Percentiles rank a stretch among this genome's conserved stretches.
phyloP scores from a whole-genome alignment of 92 coral and sea anemone genomes.

The Nematostella vectensis region DNA sequence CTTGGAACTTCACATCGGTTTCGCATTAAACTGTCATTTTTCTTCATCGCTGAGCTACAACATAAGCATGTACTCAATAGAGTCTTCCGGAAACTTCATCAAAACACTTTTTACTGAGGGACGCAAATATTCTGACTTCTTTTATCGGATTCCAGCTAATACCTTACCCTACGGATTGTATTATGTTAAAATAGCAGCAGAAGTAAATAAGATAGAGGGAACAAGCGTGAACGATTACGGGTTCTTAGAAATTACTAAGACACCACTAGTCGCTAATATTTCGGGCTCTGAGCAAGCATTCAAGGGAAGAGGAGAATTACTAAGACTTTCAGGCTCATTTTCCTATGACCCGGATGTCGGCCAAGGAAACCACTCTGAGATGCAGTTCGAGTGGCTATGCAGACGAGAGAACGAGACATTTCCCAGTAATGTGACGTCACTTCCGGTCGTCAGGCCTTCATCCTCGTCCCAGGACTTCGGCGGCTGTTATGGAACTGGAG shows the following conservation, averaged over 20 bases:
- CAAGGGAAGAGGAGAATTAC: constrained; percentile 33
- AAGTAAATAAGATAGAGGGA: constrained; percentile 22
- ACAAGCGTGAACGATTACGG: constrained; percentile 34
- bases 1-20: constrained; percentile 6
- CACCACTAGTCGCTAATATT: constrained; percentile 45
- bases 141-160: constrained; percentile 26
- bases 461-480: constrained; percentile 16
- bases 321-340: constrained; percentile 42
- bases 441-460: constrained; percentile 41
- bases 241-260: constrained; percentile 42
- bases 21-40: constrained; percentile 19
- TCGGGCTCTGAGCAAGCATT: constrained; percentile 26
- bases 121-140: not conserved
- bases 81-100: constrained; percentile 18
- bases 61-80: constrained; percentile 24
- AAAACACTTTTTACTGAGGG: constrained; percentile 3
- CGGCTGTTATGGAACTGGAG: constrained; percentile 75
- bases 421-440: constrained; percentile 33
- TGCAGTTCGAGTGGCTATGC: constrained; percentile 79
- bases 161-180: constrained; percentile 40
- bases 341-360: constrained; percentile 72
- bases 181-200: constrained; percentile 39
- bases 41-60: constrained; percentile 4
- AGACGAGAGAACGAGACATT: constrained; percentile 50
- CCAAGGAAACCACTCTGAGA: constrained; percentile 34